Percentiles rank a stretch among this genome's conserved stretches.
phyloP scores from a whole-genome alignment of 2,797 vertebrate genomes.

The Gobio occitaniae region DNA sequence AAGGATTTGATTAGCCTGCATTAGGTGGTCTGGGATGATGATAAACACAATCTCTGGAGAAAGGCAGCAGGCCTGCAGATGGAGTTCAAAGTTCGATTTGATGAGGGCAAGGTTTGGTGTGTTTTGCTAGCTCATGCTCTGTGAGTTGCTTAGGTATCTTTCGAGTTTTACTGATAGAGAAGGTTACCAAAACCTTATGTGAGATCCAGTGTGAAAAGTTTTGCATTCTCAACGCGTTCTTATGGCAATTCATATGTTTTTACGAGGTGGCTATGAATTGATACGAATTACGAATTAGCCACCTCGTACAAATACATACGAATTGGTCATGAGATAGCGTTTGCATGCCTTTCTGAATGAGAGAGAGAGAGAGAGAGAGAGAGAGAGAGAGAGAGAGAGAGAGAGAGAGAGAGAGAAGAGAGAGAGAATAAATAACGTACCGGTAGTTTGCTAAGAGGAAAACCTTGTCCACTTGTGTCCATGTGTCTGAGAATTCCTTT shows the following conservation, averaged over 20 bases:
- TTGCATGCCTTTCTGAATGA: background rate
- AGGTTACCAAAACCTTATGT: background rate
- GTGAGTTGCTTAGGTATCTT: background rate
- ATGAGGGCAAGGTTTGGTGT: slow-evolving; percentile 27
- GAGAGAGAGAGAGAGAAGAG: background rate
- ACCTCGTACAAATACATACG: no score
- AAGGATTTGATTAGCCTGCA: slow-evolving; percentile 64
- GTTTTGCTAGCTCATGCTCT: background rate
- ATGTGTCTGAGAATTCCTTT: slow-evolving; percentile 30
- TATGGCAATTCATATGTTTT: no score
- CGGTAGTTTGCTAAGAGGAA: slow-evolving; percentile 32
- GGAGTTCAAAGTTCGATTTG: slow-evolving; percentile 34
- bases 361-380: no score
- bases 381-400: background rate
- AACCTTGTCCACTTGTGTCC: slow-evolving; percentile 29
- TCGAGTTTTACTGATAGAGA: background rate
- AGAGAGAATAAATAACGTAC: background rate
- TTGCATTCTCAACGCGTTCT: background rate
- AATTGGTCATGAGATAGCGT: no score
- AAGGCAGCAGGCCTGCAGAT: slow-evolving; percentile 17
- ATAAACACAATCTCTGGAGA: slow-evolving; percentile 53
- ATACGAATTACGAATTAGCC: no score
- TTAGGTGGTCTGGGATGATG: slow-evolving; percentile 57
- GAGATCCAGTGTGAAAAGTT: background rate
- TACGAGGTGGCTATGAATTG: no score